Evolutionary conservation across 35 echinoderm and acorn worm species (phyloP), one percentile per base, ranked within the genome.

Genomic region (Ptychodera flava): DNA sequence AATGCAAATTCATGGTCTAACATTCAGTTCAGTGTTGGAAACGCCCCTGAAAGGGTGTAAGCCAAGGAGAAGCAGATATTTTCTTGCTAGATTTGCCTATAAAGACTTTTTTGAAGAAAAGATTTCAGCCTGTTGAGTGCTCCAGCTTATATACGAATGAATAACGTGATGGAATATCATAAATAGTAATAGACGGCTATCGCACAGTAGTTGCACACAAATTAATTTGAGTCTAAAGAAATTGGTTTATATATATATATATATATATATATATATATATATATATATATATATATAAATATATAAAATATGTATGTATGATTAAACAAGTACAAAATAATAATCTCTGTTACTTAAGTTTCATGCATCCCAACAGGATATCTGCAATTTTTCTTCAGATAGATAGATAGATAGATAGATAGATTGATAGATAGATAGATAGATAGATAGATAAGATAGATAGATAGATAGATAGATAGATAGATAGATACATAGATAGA

Each of bases 241-340:
- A 64, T 22, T 12, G 45, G 45, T 64, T 12, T 64, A 64, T 64
- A 64, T 64, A 64, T 64, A 64, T 64, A 64, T 64, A 64, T 64
- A 64, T 64, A 64, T 64, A 64, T 64, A 64, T 64, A 64, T 64
- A 64, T 64, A 64, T 64, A 64, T 64, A 64, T 64, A 64, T 64
- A 64, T 64, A 64, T 64, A 64, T 64, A 64, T 64, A 64, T 64
- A 64, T 64, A 64, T 64, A 64, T 64, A 64, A 12, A 64, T 64
- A 64, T 64, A 64, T 64, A 64, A 12, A 64, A 64, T 64, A 64
- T 64, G 22, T 64, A 64, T 64, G 22, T 64, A 64, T 64, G 22
- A 12, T 12, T 64, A 64, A 12, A 64, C 22, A 64, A 12, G 22
- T 64, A 64, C 22, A 64, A 22, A 64, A 22, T 6, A 12, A 22